These are phyloP conservation scores for Bedellia somnulentella DNA, from an alignment of 2,888 invertebrate genomes.

Conservation along the genomic window DNA sequence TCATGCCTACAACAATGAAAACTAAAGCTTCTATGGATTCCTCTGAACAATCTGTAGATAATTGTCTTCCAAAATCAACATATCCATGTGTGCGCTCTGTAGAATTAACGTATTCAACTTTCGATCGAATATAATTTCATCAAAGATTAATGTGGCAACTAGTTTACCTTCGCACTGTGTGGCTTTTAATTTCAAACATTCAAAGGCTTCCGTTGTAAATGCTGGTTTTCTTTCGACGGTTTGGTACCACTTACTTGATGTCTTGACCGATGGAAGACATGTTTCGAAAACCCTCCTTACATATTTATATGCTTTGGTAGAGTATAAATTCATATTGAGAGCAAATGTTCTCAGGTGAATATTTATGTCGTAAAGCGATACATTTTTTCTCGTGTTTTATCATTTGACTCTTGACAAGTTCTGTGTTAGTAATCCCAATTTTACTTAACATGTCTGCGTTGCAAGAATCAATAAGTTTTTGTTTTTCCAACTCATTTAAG, in stretches of 20 bases:
- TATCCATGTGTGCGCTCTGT: constrained; percentile 7
- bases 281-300: constrained; percentile 18
- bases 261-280: constrained; percentile 16
- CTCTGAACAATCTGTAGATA: constrained; percentile 4
- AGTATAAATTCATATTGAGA: constrained; percentile 18
- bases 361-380: constrained; percentile 7
- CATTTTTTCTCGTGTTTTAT: neutral
- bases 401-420: neutral
- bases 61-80: constrained; percentile 5
- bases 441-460: neutral
- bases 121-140: constrained; percentile 4
- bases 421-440: neutral
- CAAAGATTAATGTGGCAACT: neutral
- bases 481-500: neutral
- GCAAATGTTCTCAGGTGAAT: constrained; percentile 15
- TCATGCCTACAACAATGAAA: constrained; percentile 9
- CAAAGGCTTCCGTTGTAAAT: constrained; percentile 15
- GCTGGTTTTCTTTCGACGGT: constrained; percentile 18
- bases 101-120: constrained; percentile 11
- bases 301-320: constrained; percentile 19
- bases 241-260: constrained; percentile 19
- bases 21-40: constrained; percentile 9
- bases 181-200: constrained; percentile 11
- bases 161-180: neutral
- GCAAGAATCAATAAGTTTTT: neutral